Conservation (phyloP, 2,797 vertebrate species). For the Darevskia nairensis region DNA sequence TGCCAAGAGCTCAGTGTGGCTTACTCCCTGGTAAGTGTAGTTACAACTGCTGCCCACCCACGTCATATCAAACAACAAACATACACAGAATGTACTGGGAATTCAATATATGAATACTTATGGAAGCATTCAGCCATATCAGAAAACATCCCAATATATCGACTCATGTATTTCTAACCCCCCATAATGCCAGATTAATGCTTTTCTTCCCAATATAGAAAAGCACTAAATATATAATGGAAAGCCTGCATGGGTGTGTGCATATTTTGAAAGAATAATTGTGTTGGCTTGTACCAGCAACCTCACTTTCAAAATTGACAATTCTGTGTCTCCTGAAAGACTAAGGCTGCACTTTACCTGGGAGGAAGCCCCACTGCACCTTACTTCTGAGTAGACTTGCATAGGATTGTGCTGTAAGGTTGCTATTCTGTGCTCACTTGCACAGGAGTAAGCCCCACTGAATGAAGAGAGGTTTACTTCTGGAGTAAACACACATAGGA, state of each 20-base stretch:
- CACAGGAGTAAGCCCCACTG: no score
- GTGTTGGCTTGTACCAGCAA: not conserved
- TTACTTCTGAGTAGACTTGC: not conserved
- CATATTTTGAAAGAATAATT: not conserved
- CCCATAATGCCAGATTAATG: slow-evolving; percentile 19
- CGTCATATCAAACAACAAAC: not conserved
- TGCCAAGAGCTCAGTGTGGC: not conserved
- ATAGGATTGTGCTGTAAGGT: not conserved
- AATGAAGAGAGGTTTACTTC: no score
- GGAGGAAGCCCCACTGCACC: not conserved
- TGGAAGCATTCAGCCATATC: slow-evolving; percentile 9
- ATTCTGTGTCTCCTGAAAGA: not conserved
- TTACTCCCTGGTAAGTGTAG: not conserved
- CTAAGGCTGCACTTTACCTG: not conserved
- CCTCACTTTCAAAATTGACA: no score
- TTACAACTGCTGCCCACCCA: not conserved
- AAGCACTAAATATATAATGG: slow-evolving; percentile 41
- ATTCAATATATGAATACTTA: slow-evolving; percentile 27
- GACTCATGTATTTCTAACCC: slow-evolving; percentile 36
- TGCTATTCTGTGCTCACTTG: no score
- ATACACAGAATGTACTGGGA: not conserved
- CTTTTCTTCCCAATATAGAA: slow-evolving; percentile 20
- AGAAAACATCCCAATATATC: slow-evolving; percentile 20
- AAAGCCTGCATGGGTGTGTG: not conserved
- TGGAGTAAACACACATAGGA: no score